Evolutionary conservation across 2,113 vertebrate species (phyloP), one percentile per base, ranked within the genome.

Genomic region (Sinosuthora webbiana): DNA sequence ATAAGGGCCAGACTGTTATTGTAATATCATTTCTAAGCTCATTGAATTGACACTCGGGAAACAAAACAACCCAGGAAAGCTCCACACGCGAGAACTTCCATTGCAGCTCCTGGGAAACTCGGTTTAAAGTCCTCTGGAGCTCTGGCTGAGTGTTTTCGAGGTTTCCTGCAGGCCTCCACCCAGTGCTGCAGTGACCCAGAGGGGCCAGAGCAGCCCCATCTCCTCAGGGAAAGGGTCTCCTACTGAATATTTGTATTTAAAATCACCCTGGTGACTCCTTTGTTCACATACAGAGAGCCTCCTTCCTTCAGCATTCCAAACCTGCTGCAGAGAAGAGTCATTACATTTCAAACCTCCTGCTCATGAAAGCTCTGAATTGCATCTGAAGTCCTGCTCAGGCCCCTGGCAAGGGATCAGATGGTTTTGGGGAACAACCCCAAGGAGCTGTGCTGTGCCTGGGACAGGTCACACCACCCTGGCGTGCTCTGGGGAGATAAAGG

Each of bases 351-450:
- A 96, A 27, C 14, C n/a, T 68, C 13, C 57, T 55, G 22, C 6
- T 77, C 67, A 50, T 18, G 83, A 87, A 79, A 78, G 77, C 65
- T 56, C 52, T 27, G 5, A 80, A 82, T 6, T 44, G 63, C 39
- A 65, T 67, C 53, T 47, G 4, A 90, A 91, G 74, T 6, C 42
- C 33, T 47, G 39, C 13, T 86, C 62, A 82, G 84, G 74, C 75
- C 87, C 55, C 83, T 97, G 92, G 93, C 94, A 95, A 70, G 79
- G 90, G 87, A 97, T 94, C 90, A 97, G 94, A 85, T 79, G 93
- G 11, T 49, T 94, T 0, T 57, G 81, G 23, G 24, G 45, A 82
- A 86, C 76, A 71, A 75, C 56, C 68, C 42, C 5, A 64, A 21
- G 18, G 0, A 78, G 94, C 37, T 57, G 87, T 11, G 87, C 93